Evolutionary conservation across 2,113 vertebrate species (phyloP).

Genomic region (Myrmophylax atrothorax): DNA sequence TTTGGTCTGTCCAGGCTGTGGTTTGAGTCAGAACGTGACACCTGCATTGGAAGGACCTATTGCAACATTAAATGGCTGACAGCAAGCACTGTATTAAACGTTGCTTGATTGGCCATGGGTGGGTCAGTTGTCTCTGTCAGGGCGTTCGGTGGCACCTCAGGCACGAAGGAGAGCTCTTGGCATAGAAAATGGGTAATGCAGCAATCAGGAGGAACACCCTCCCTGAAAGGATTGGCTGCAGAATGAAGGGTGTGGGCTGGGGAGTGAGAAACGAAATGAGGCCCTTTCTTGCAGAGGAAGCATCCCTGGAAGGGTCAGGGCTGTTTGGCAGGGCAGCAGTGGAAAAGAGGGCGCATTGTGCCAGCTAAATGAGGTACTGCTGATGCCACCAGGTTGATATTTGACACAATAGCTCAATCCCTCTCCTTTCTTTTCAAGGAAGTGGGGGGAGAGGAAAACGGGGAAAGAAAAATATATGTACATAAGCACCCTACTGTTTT

Average conservation of each 20-base stretch:
- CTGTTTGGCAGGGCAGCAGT: background rate
- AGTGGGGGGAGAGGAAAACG: background rate
- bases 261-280: background rate
- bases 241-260: background rate
- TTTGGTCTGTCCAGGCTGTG: background rate
- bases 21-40: background rate
- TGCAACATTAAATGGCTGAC: background rate
- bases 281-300: background rate
- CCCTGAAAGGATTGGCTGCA: background rate
- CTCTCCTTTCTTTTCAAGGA: conserved; percentile 14
- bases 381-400: conserved; percentile 9
- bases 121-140: background rate
- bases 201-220: background rate
- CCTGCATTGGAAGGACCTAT: background rate
- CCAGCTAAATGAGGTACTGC: background rate
- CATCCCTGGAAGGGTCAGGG: background rate
- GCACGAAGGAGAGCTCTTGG: background rate
- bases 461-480: conserved; percentile 10
- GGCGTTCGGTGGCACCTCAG: accelerated
- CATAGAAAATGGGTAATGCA: accelerated
- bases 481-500: conserved; percentile 65
- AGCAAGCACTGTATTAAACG: background rate
- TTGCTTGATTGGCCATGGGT: background rate
- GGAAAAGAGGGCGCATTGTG: conserved; percentile 19
- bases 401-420: conserved; percentile 38